phyloP scores from a whole-genome alignment of 2,888 invertebrate species.

The Microdon myrmicae region DNA sequence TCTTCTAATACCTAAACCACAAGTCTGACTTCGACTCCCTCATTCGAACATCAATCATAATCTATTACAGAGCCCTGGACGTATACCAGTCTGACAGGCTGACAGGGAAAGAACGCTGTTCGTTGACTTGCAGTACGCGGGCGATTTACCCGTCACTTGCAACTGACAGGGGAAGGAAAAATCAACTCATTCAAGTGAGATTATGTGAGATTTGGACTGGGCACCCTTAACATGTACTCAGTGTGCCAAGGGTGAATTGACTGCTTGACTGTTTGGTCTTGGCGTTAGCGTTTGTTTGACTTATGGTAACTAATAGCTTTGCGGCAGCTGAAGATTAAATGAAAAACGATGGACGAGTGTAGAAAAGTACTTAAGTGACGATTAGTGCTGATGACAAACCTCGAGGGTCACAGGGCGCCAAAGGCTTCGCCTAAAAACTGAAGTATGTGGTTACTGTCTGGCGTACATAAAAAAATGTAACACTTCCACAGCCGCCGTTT shows the following conservation, averaged over 20 bases:
- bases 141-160: conserved; percentile 7
- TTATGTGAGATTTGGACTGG: conserved; percentile 30
- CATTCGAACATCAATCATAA: conserved; percentile 41
- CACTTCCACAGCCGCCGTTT: conserved; percentile 9
- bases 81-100: background rate
- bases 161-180: conserved; percentile 1
- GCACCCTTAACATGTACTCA: conserved; percentile 8
- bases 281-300: conserved; percentile 47
- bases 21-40: conserved; percentile 15
- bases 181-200: conserved; percentile 14
- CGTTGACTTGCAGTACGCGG: background rate
- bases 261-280: conserved; percentile 5
- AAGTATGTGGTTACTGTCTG: conserved; percentile 27
- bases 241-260: conserved; percentile 1
- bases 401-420: background rate
- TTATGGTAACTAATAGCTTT: conserved; percentile 45
- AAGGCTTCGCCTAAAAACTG: conserved; percentile 16
- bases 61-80: conserved; percentile 25
- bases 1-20: conserved; percentile 8
- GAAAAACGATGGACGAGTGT: conserved; percentile 35
- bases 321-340: conserved; percentile 46
- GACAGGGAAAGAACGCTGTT: conserved; percentile 1
- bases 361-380: conserved; percentile 23
- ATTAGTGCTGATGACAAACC: conserved; percentile 17
- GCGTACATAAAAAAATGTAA: conserved; percentile 18